Evolutionary conservation across 2,888 invertebrate species (phyloP), one percentile per base, ranked within the genome.

Genomic region (Galeopsomyia nigrocyanea): DNA sequence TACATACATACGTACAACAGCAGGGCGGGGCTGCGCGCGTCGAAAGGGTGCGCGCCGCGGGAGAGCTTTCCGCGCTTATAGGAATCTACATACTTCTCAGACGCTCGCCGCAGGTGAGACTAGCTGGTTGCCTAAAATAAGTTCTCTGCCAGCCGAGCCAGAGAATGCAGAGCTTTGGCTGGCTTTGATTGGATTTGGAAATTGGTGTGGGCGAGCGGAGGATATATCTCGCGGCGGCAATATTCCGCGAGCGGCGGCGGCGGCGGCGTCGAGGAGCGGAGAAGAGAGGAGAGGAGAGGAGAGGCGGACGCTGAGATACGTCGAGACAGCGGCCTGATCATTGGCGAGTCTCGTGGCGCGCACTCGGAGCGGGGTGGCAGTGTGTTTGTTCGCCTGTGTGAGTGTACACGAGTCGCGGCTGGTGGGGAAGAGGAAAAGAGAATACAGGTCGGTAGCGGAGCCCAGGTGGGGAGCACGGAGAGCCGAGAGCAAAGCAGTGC

Each of bases 21-120:
- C 75, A 83, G 84, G 85, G 85, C 83, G 85, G 84, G 83, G 84
- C 84, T 84, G 85, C 83, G 84, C 84, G 39, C 39, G 39, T 79
- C 79, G 79, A 75, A 81, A 79, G 82, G 83, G 81, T 84, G 85
- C 85, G 85, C 84, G 83, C 81, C 64, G 58, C 51, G 31, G 17
- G n/a, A 49, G 21, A 47, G 39, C n/a, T 26, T 17, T 50, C 46
- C 13, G 13, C 46, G 39, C 58, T 58, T 5, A 5, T 5, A 46
- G 39, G 13, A 39, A 39, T 39, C 7, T 10, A 10, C 39, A 39
- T 39, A 39, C 39, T 39, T 39, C 7, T 13, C 7, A 39, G 10
- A 39, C 2, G 39, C 39, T 39, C 47, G 61, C 53, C 47, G 57
- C 51, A 80, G 81, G 82, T 81, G 78, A 78, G 77, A 81, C 7